Percentiles rank a stretch among this genome's conserved stretches.
phyloP scores from a whole-genome alignment of 2,888 invertebrate species.

The Strigamia transsilvanica region DNA sequence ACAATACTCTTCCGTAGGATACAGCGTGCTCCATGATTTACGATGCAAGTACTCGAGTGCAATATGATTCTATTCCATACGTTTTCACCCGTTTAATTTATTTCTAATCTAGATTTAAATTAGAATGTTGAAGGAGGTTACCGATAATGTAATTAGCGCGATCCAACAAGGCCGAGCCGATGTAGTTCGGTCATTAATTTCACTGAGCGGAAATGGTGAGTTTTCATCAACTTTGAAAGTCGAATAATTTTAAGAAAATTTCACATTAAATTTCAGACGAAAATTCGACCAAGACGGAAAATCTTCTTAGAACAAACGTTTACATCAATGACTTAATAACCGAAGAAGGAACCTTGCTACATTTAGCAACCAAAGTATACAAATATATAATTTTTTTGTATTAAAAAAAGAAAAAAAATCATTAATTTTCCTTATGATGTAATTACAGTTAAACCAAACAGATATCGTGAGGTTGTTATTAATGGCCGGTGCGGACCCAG shows the following conservation, averaged over 20 bases:
- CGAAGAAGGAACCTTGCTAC: conserved; percentile 41
- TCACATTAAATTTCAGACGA: background rate
- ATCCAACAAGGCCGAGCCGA: conserved; percentile 70
- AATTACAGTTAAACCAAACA: conserved; percentile 66
- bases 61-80: too few relatives aligned
- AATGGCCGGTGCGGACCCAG: conserved; percentile 71
- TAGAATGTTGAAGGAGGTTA: conserved; percentile 63
- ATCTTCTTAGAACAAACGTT: background rate
- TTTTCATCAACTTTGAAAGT: too few relatives aligned
- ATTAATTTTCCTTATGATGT: background rate
- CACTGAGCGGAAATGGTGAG: conserved; percentile 34
- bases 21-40: too few relatives aligned
- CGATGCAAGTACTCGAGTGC: too few relatives aligned
- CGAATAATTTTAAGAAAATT: background rate
- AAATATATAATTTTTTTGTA: too few relatives aligned
- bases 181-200: conserved; percentile 68
- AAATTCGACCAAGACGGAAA: background rate
- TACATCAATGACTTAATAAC: conserved; percentile 3
- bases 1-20: too few relatives aligned
- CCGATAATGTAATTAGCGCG: conserved; percentile 68
- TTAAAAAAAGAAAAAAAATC: too few relatives aligned
- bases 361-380: conserved; percentile 46
- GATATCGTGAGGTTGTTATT: conserved; percentile 71
- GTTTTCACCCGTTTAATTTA: too few relatives aligned
- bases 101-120: too few relatives aligned